Evolutionary conservation across 2,113 vertebrate species (phyloP).

Genomic region (Cranoglanis bouderius): DNA sequence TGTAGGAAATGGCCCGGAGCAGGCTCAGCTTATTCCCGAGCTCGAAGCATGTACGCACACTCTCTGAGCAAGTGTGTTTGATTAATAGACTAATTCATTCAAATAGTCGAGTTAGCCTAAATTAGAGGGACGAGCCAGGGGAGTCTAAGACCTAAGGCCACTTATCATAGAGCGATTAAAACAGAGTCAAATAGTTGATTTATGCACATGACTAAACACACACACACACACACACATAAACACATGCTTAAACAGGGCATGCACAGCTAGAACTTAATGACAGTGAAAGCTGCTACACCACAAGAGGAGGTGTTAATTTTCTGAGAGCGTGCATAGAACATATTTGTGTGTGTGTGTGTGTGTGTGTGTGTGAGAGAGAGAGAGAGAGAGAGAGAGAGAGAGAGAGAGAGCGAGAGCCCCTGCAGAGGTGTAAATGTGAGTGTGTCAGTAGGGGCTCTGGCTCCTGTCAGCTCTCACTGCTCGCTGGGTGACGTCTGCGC

Average conservation of each 20-base stretch:
- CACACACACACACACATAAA: neutral
- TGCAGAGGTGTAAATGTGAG: slow-evolving; percentile 67
- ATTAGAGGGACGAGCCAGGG: slow-evolving; percentile 26
- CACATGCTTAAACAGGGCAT: slow-evolving; percentile 22
- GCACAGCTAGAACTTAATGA: slow-evolving; percentile 19
- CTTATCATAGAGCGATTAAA: slow-evolving; percentile 46
- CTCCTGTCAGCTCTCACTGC: slow-evolving; percentile 77
- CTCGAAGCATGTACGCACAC: neutral
- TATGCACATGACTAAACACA: slow-evolving; percentile 30
- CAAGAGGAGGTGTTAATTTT: slow-evolving; percentile 40
- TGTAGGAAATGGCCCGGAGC: slow-evolving; percentile 8
- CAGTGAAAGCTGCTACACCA: slow-evolving; percentile 21
- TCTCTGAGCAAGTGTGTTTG: slow-evolving; percentile 36
- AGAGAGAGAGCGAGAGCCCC: slow-evolving; percentile 25
- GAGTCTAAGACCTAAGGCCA: slow-evolving; percentile 51
- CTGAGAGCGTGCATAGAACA: slow-evolving; percentile 19
- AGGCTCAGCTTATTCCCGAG: slow-evolving; percentile 16
- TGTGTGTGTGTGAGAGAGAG: slow-evolving; percentile 19
- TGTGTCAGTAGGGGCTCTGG: slow-evolving; percentile 67
- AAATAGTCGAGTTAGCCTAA: slow-evolving; percentile 39
- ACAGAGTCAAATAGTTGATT: slow-evolving; percentile 41
- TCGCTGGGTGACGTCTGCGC: slow-evolving; percentile 78
- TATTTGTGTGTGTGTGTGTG: slow-evolving; percentile 19
- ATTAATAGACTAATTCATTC: slow-evolving; percentile 54
- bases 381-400: slow-evolving; percentile 1